Conservation (phyloP, 2,797 vertebrate species). For the Acrocephalus scirpaceus region DNA sequence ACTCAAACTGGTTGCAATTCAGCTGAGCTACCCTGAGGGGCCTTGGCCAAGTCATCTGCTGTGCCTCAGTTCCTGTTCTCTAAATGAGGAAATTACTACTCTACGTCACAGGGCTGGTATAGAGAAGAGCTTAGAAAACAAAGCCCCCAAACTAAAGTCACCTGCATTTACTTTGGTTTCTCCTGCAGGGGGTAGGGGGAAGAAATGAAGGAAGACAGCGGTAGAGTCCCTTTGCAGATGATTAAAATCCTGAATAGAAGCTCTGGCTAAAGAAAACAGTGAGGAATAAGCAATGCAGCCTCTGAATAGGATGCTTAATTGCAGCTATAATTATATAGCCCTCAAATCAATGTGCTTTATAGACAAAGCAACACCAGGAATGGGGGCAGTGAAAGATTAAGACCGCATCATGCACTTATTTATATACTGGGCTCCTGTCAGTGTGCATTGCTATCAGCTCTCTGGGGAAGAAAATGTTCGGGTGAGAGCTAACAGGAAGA, state of each 20-base stretch:
- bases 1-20: not conserved
- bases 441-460: not conserved
- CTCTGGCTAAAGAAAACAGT: not conserved
- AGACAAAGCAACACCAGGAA: not conserved
- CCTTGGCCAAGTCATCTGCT: not conserved
- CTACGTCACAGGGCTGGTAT: not conserved
- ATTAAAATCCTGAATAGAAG: not conserved
- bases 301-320: slow-evolving; percentile 33
- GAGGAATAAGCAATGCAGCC: not conserved
- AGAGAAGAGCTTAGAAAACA: not conserved
- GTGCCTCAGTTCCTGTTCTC: not conserved
- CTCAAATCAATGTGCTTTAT: not conserved
- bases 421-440: not conserved
- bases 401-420: not conserved
- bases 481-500: not conserved
- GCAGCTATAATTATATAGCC: not conserved
- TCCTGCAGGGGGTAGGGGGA: not conserved
- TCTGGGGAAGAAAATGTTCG: not conserved
- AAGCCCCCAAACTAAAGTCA: not conserved
- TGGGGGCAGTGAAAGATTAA: not conserved
- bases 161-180: not conserved
- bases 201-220: not conserved
- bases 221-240: not conserved
- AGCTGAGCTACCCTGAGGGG: not conserved
- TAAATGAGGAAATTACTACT: not conserved